Conservation (phyloP, 2,888 invertebrate species). For the Thymelicus sylvestris region DNA sequence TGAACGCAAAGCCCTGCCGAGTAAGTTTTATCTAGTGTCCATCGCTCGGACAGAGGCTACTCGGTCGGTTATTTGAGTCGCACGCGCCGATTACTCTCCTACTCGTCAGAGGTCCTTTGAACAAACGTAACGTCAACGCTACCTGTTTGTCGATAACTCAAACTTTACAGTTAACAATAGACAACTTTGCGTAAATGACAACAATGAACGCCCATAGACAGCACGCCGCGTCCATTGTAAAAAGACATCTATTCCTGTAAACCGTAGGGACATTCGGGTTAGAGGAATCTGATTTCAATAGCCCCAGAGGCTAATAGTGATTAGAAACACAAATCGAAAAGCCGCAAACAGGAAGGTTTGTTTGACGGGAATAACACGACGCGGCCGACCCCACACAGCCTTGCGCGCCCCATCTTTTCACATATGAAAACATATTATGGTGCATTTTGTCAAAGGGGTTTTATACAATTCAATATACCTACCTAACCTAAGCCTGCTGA, state of each 20-base stretch:
- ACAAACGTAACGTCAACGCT: slow-evolving; percentile 65
- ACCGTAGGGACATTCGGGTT: slow-evolving; percentile 34
- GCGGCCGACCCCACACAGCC: slow-evolving; percentile 21
- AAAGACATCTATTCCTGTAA: slow-evolving; percentile 44
- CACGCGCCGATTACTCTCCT: slow-evolving; percentile 45
- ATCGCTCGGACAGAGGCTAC: slow-evolving; percentile 17
- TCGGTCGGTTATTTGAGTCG: slow-evolving; percentile 32
- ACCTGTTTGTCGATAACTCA: slow-evolving; percentile 75
- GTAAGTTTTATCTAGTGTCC: not conserved
- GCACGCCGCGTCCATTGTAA: slow-evolving; percentile 56
- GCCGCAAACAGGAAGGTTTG: slow-evolving; percentile 16
- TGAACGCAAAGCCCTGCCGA: not conserved
- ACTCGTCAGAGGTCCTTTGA: slow-evolving; percentile 65
- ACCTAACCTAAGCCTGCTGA: too few species aligned
- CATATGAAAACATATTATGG: not conserved
- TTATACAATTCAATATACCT: too few species aligned
- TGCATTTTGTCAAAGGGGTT: too few species aligned
- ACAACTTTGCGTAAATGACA: slow-evolving; percentile 71
- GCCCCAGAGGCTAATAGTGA: slow-evolving; percentile 43
- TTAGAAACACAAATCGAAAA: slow-evolving; percentile 31
- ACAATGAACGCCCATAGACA: slow-evolving; percentile 66
- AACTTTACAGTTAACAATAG: slow-evolving; percentile 73
- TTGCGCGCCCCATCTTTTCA: not conserved
- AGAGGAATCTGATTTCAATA: slow-evolving; percentile 40
- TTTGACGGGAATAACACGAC: slow-evolving; percentile 6